These are phyloP conservation scores for Sciaenops ocellatus DNA, from an alignment of 2,797 vertebrate genomes.

Conservation along the genomic window DNA sequence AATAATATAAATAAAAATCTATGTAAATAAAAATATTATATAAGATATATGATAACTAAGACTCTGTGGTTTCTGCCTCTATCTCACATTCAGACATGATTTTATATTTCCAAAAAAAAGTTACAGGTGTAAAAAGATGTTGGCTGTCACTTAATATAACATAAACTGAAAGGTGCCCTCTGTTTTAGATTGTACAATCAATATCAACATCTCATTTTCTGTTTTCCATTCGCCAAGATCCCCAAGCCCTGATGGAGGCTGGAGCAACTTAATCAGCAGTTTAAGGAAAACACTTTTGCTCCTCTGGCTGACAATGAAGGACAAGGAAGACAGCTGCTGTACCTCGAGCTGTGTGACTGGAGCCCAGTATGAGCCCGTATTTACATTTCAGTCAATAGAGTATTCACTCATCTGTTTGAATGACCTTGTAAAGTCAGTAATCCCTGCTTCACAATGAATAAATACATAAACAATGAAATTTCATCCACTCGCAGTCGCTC, in stretches of 20 bases:
- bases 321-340: slow-evolving; percentile 66
- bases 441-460: slow-evolving; percentile 81
- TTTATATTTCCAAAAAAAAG: slow-evolving; percentile 34
- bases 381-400: slow-evolving; percentile 81
- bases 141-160: slow-evolving; percentile 48
- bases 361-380: slow-evolving; percentile 69
- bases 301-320: slow-evolving; percentile 77
- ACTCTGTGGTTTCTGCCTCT: background rate
- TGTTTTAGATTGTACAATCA: slow-evolving; percentile 71
- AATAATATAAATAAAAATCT: background rate
- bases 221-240: slow-evolving; percentile 69
- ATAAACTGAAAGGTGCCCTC: slow-evolving; percentile 70
- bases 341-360: slow-evolving; percentile 61
- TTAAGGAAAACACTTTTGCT: slow-evolving; percentile 74
- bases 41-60: too few species aligned
- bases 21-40: too few species aligned
- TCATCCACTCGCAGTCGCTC: slow-evolving; percentile 57
- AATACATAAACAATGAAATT: slow-evolving; percentile 82
- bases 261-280: slow-evolving; percentile 78
- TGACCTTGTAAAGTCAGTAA: slow-evolving; percentile 83
- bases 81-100: slow-evolving; percentile 20
- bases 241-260: slow-evolving; percentile 54
- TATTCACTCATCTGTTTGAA: slow-evolving; percentile 80
- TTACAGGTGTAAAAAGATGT: slow-evolving; percentile 31
- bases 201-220: slow-evolving; percentile 76